Evolutionary conservation across 2,888 invertebrate species (phyloP).

Genomic region (Tenthredo notha): DNA sequence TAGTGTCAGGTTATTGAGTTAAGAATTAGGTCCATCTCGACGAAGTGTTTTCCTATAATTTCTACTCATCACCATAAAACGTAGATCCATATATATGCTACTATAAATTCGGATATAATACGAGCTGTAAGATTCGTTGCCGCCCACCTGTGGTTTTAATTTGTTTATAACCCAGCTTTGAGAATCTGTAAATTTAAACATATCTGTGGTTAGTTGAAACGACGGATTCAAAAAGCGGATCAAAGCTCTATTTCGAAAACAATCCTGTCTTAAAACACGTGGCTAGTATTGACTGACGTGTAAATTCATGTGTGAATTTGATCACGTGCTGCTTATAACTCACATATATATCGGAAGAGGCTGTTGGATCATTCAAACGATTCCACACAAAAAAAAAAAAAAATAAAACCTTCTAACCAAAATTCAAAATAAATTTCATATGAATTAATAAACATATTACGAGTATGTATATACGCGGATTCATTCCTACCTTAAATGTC

Average conservation of each 20-base stretch:
- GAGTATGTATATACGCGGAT: neutral
- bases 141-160: neutral
- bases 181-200: neutral
- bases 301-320: neutral
- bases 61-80: conserved; percentile 19
- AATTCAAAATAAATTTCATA: neutral
- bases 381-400: neutral
- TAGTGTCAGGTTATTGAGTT: neutral
- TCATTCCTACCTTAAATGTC: neutral
- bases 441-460: neutral
- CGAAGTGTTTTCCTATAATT: conserved; percentile 6
- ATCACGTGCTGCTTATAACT: neutral
- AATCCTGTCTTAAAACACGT: neutral
- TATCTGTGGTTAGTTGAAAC: neutral
- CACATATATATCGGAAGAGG: too few species aligned
- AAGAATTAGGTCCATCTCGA: neutral
- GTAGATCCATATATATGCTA: neutral
- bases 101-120: neutral
- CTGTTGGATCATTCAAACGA: neutral
- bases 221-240: conserved; percentile 9
- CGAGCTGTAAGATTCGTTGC: neutral
- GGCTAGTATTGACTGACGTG: neutral
- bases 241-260: neutral
- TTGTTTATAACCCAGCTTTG: neutral
- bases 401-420: too few species aligned